Evolutionary conservation across 2,797 vertebrate species (phyloP).

Genomic region (Chelonia mydas): DNA sequence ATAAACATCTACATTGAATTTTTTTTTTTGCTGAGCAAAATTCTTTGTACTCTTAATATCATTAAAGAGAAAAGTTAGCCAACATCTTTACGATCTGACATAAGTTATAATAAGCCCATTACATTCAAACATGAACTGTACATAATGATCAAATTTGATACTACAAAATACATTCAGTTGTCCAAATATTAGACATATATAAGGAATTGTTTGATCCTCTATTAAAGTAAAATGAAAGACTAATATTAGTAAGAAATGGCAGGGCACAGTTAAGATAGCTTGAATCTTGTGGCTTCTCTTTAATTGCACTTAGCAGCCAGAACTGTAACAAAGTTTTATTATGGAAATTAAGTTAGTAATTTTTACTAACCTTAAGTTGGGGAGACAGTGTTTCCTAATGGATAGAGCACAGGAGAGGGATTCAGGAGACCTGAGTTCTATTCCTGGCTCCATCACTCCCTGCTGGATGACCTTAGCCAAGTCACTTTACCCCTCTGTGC

Average conservation of each 20-base stretch:
- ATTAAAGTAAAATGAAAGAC: neutral
- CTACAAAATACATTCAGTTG: neutral
- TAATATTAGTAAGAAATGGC: neutral
- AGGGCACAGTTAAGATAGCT: neutral
- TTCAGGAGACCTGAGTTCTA: no score
- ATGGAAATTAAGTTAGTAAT: neutral
- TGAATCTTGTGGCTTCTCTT: neutral
- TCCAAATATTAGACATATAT: neutral
- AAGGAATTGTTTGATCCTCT: neutral
- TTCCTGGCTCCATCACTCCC: no score
- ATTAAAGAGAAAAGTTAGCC: neutral
- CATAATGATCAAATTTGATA: neutral
- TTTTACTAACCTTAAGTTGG: no score
- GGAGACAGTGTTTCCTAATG: no score
- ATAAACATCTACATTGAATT: neutral
- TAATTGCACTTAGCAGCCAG: neutral
- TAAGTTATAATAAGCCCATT: neutral
- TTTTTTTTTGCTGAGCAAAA: neutral
- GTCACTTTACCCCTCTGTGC: no score
- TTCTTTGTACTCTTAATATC: neutral
- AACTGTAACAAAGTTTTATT: neutral
- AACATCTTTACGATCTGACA: neutral
- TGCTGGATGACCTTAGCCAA: no score
- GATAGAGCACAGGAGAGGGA: no score
- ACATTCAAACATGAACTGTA: neutral